Conservation (phyloP, 2,888 invertebrate genomes). For the Aspidiotus rigidus region DNA sequence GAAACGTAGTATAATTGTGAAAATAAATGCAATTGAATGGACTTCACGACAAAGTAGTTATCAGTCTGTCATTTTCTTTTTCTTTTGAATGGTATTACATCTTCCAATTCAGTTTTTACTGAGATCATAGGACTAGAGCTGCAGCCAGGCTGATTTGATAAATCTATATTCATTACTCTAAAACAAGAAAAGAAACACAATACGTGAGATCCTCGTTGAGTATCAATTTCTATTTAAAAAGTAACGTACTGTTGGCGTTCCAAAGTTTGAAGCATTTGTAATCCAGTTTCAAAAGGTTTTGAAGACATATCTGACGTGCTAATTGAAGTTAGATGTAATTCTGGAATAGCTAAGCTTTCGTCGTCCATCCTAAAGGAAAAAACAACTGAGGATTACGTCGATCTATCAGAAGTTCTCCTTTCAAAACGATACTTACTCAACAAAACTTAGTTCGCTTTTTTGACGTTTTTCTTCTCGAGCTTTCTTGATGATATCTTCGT, state of each 20-base stretch:
- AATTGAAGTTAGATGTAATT: conserved; percentile 26
- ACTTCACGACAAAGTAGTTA: background rate
- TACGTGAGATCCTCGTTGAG: background rate
- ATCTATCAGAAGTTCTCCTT: background rate
- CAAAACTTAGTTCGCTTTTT: conserved; percentile 2
- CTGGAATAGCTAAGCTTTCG: conserved; percentile 17
- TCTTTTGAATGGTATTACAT: background rate
- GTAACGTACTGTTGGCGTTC: conserved; percentile 25
- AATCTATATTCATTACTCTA: background rate
- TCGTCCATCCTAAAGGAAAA: conserved; percentile 17
- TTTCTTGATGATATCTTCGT: conserved; percentile 18
- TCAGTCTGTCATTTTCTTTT: conserved; percentile 10
- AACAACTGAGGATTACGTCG: background rate
- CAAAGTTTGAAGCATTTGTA: conserved; percentile 28
- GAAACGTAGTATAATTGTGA: too few relatives aligned
- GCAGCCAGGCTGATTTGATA: background rate
- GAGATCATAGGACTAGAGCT: background rate
- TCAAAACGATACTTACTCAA: conserved; percentile 1
- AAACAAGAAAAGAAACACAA: background rate
- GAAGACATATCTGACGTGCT: conserved; percentile 13
- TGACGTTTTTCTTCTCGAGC: conserved; percentile 19
- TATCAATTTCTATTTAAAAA: background rate
- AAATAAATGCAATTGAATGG: too few relatives aligned
- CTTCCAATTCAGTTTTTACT: background rate
- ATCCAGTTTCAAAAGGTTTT: conserved; percentile 25